These are phyloP conservation scores for Ellobius talpinus DNA, from an alignment of 2,113 vertebrate species.

Conservation along the genomic window DNA sequence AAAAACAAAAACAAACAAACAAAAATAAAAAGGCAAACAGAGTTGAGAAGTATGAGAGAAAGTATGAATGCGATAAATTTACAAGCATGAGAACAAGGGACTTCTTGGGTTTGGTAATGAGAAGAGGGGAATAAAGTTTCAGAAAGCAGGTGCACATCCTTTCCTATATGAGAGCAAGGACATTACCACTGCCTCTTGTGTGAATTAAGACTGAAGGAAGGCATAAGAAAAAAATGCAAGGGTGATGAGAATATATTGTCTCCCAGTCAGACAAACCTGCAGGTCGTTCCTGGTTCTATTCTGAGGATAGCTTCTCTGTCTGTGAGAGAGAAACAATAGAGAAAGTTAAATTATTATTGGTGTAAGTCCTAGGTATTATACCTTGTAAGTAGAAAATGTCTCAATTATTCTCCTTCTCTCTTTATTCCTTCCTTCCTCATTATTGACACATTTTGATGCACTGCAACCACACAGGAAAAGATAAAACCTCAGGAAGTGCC, in stretches of 20 bases:
- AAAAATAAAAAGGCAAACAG: not conserved
- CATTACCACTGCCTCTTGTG: not conserved
- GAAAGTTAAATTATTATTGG: not conserved
- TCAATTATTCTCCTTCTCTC: not conserved
- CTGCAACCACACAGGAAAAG: not conserved
- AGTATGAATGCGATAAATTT: not conserved
- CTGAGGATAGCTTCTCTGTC: not conserved
- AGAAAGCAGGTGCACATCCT: not conserved
- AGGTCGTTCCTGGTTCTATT: not conserved
- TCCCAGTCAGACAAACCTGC: not conserved
- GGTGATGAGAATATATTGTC: not conserved
- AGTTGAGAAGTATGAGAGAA: not conserved
- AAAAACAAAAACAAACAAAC: too few relatives aligned
- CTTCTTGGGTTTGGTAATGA: not conserved
- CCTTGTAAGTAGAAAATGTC: not conserved
- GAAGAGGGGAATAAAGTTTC: not conserved
- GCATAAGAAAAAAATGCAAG: not conserved
- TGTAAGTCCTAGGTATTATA: not conserved
- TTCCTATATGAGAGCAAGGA: not conserved
- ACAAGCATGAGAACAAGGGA: not conserved
- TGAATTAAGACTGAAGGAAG: too few relatives aligned
- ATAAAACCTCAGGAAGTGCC: not conserved
- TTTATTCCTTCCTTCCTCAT: not conserved
- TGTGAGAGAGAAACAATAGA: not conserved
- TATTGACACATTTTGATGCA: not conserved